Evolutionary conservation across 2,797 vertebrate genomes (phyloP).

Genomic region (Eulemur albifrons): DNA sequence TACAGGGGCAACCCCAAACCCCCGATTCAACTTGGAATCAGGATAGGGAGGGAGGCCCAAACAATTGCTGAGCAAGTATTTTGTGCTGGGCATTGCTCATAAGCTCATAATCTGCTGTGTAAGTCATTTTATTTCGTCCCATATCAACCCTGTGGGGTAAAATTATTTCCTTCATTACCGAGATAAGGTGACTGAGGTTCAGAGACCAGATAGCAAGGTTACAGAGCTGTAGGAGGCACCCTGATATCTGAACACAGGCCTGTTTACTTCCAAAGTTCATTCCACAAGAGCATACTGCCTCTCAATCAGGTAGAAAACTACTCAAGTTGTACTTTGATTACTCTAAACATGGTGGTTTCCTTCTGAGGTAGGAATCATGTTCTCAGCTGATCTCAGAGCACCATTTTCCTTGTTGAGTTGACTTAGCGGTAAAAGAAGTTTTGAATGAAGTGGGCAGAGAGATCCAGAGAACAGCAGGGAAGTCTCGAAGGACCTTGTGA

Average conservation of each 20-base stretch:
- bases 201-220: not conserved
- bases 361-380: constrained; percentile 47
- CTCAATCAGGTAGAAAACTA: constrained; percentile 38
- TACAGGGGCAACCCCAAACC: not conserved
- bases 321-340: constrained; percentile 41
- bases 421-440: constrained; percentile 54
- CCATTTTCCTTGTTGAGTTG: constrained; percentile 56
- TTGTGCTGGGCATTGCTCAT: not conserved
- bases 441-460: constrained; percentile 60
- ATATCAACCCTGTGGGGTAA: not conserved
- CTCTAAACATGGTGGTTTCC: constrained; percentile 57
- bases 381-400: constrained; percentile 1
- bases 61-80: not conserved
- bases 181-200: not conserved
- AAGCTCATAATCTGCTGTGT: not conserved
- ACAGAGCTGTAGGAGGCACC: not conserved
- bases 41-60: not conserved
- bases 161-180: not conserved
- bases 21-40: not conserved
- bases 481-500: constrained; percentile 69
- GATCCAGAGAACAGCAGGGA: constrained; percentile 66
- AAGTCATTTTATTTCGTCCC: not conserved
- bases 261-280: constrained; percentile 10
- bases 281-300: not conserved
- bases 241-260: not conserved